Evolutionary conservation across 2,113 vertebrate genomes (phyloP), one percentile per base, ranked within the genome.

Genomic region (Ictalurus punctatus): DNA sequence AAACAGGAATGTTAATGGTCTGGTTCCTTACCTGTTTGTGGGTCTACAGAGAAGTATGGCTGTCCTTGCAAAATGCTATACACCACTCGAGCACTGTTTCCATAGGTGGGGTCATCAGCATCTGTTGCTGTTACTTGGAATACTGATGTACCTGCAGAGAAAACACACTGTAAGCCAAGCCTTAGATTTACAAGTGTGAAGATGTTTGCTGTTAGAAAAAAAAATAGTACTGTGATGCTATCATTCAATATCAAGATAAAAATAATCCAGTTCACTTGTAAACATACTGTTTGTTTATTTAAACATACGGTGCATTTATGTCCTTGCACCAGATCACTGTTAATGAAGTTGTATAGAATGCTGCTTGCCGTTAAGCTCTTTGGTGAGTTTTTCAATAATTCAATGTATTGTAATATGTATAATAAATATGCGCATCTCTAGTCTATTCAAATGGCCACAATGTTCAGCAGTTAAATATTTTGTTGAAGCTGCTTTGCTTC

Each of bases 51-150:
- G 94, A 99, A 99, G 94, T 99, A 99, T 86, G 98, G 98, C 92
- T 99, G 98, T 93, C 98, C 98, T 92, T 99, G 97, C 78, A 99
- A 97, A 92, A 99, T 98, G 85, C 98, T 99, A 93, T 99, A 99
- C 63, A 99, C 98, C 76, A 99, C 97, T 5, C 97, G 96, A 48
- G 98, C 98, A 0, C 98, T 99, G 92, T 99, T 99, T 92, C 98
- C 98, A 52, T 99, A 99, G 4, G 98, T 99, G 73, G 98, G 98
- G 83, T 99, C 98, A 88, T 99, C 98, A 0, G 97, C 97, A 91
- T 99, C 98, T 6, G 96, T 97, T 9, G 98, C 98, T 83, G 97
- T 99, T 86, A 99, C 97, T 95, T 99, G 98, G 79, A 99, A 94
- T 93, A 99, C 97, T 88, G 98, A 98, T 0, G 97, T 99, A 92